Evolutionary conservation across 2,888 invertebrate species (phyloP).

Genomic region (Cataglyphis altisquamis): DNA sequence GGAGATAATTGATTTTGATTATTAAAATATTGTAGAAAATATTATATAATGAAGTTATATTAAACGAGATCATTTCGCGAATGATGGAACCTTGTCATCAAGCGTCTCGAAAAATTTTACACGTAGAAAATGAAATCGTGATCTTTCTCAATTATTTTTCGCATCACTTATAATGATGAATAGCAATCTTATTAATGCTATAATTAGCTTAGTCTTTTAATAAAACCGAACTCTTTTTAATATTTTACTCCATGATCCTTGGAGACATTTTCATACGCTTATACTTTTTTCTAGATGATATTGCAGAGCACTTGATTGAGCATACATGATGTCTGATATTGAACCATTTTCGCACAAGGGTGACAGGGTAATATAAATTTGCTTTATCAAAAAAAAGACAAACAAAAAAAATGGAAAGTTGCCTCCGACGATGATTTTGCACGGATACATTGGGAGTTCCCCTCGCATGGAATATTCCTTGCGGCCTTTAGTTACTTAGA

Average conservation of each 20-base stretch:
- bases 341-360: conserved; percentile 17
- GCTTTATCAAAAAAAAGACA: conserved; percentile 2
- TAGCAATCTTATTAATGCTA: conserved; percentile 7
- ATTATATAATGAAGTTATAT: neutral
- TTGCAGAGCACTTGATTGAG: conserved; percentile 38
- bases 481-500: conserved; percentile 76
- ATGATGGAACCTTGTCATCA: conserved; percentile 37
- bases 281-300: conserved; percentile 30
- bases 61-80: neutral
- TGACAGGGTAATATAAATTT: conserved; percentile 48
- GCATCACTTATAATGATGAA: neutral
- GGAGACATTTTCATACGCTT: conserved; percentile 43
- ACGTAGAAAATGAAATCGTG: neutral
- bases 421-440: conserved; percentile 58
- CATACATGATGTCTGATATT: conserved; percentile 14
- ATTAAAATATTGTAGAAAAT: neutral
- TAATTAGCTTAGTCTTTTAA: conserved; percentile 24
- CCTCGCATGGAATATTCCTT: conserved; percentile 72
- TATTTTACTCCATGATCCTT: conserved; percentile 14
- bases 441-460: conserved; percentile 66
- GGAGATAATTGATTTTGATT: conserved; percentile 15
- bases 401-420: conserved; percentile 17
- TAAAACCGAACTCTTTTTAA: neutral
- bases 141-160: conserved; percentile 9
- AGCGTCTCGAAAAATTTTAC: neutral